phyloP scores from a whole-genome alignment of 2,888 invertebrate species.

The Lepidocyrtoides sp. region DNA sequence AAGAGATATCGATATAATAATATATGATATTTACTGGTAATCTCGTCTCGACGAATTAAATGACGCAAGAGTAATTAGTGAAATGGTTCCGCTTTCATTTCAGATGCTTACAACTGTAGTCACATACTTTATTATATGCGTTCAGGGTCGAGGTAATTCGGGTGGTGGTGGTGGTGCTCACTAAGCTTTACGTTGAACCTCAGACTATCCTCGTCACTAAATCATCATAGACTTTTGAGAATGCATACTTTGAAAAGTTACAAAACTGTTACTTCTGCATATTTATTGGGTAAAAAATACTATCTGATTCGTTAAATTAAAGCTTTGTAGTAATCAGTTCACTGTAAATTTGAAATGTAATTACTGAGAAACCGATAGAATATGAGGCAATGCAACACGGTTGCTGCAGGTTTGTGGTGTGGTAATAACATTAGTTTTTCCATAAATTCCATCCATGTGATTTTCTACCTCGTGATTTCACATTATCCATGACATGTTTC shows the following conservation, averaged over 20 bases:
- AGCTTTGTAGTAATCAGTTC: no score
- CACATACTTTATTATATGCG: constrained; percentile 66
- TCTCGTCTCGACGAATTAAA: background rate
- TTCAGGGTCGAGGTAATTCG: constrained; percentile 40
- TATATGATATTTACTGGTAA: background rate
- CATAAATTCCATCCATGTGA: constrained; percentile 1
- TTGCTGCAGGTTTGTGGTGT: background rate
- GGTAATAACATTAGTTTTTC: background rate
- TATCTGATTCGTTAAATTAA: no score
- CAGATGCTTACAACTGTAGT: constrained; percentile 60
- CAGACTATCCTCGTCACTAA: no score
- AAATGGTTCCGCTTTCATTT: no score
- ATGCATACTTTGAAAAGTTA: no score
- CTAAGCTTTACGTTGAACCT: no score
- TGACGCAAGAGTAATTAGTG: background rate
- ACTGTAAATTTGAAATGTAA: no score
- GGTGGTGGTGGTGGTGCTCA: background rate
- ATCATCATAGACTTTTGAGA: no score
- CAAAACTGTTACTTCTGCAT: no score
- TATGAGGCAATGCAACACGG: no score
- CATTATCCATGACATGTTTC: background rate
- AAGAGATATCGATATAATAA: constrained; percentile 17
- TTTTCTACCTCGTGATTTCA: background rate
- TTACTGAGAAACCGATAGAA: no score
- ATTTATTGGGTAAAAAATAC: no score